Evolutionary conservation across 2,888 invertebrate species (phyloP), one percentile per base, ranked within the genome.

Genomic region (Plusia festucae): DNA sequence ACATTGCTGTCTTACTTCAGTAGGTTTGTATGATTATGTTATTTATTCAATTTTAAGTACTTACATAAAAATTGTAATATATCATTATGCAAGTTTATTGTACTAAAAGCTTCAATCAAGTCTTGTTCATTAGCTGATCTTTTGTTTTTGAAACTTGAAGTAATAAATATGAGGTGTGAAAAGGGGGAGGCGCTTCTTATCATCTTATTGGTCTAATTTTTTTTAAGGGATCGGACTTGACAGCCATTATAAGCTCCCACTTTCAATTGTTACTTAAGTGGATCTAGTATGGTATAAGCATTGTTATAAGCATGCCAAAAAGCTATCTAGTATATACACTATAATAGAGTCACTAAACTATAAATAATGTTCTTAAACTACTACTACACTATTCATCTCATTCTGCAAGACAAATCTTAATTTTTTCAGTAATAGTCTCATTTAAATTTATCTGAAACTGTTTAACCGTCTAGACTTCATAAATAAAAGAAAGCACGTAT

Each of bases 381-480:
- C 46, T 18, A 8, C 7, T 20, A 49, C 11, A 18, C 18, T 13
- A 49, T 49, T 49, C 16, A 18, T 46, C 34, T 34, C n/a, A n/a
- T 40, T 40, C 40, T 6, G n/a, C 20, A 20, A 20, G 9, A 49
- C 20, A 4, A 18, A 20, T 20, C 2, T 20, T 49, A 13, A 49
- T 49, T 9, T 49, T 20, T 49, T 22, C 5, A 11, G 20, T 57
- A 40, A 53, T 58, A 40, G 20, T 6, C 44, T 18, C 4, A 40
- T 56, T 32, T 44, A 68, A 57, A 58, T 27, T 60, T 74, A 49
- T 55, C 49, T 24, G 15, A 32, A 7, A 32, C 13, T 20, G 57
- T 9, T 44, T 30, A 56, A 60, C 22, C n/a, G 73, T 77, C 73
- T 66, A 77, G 63, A 73, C 66, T 62, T 53, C 64, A 69, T 68